Evolutionary conservation across 2,113 vertebrate species (phyloP).

Genomic region (Coptodon bakossiorum): DNA sequence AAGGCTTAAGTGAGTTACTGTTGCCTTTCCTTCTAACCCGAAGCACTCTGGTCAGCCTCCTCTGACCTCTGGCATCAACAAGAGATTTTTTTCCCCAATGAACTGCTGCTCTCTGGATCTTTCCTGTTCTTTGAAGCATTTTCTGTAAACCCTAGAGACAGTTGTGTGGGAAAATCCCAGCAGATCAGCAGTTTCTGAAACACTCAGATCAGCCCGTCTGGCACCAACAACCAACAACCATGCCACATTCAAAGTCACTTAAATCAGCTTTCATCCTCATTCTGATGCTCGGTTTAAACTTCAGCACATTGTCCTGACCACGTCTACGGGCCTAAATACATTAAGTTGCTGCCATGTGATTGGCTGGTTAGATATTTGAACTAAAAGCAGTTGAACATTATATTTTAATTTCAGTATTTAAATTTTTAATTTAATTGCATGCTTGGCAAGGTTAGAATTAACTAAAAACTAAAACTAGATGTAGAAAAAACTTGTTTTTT

Average conservation of each 20-base stretch:
- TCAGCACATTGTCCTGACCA: neutral
- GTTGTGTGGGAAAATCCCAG: neutral
- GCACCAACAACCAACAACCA: neutral
- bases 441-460: neutral
- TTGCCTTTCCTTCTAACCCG: neutral
- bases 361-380: neutral
- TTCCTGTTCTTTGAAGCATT: neutral
- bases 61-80: neutral
- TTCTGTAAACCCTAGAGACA: neutral
- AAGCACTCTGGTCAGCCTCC: neutral
- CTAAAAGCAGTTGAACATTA: neutral
- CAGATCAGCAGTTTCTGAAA: neutral
- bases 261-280: neutral
- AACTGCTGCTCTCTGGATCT: neutral
- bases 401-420: neutral
- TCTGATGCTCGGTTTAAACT: neutral
- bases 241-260: neutral
- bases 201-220: neutral
- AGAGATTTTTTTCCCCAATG: neutral
- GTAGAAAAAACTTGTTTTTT: fast-evolving
- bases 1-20: neutral
- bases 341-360: neutral
- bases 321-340: fast-evolving
- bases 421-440: neutral
- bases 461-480: neutral